phyloP scores from a whole-genome alignment of 2,888 invertebrate species.

The Euspilapteryx auroguttella region DNA sequence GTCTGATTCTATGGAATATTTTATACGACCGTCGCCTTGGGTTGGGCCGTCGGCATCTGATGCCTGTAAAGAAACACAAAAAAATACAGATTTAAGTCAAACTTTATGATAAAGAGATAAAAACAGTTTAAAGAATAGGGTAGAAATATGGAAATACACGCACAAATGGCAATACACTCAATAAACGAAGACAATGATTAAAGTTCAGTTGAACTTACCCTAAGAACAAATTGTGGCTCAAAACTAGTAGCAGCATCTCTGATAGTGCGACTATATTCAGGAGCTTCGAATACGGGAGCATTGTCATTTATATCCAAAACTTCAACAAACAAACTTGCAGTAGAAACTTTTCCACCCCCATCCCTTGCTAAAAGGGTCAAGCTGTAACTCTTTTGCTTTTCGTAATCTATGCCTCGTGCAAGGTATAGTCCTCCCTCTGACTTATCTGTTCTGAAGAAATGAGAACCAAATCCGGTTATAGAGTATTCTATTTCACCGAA shows the following conservation, averaged over 20 bases:
- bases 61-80: conserved; percentile 46
- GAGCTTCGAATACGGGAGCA: conserved; percentile 68
- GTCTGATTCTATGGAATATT: conserved; percentile 67
- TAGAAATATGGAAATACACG: background rate
- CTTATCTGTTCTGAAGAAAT: conserved; percentile 71
- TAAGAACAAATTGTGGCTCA: conserved; percentile 77
- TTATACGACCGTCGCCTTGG: conserved; percentile 70
- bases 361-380: conserved; percentile 80
- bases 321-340: conserved; percentile 71
- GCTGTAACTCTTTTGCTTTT: conserved; percentile 77
- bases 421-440: conserved; percentile 70
- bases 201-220: conserved; percentile 33
- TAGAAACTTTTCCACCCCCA: conserved; percentile 73
- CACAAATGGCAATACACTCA: too few relatives aligned
- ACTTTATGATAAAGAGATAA: background rate
- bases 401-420: conserved; percentile 70
- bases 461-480: conserved; percentile 77
- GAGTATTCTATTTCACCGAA: conserved; percentile 74
- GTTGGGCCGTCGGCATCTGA: conserved; percentile 73
- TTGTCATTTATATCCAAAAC: conserved; percentile 79
- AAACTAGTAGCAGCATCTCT: conserved; percentile 76
- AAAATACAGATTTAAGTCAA: conserved; percentile 1
- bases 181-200: conserved; percentile 2
- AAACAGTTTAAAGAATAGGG: background rate
- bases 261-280: conserved; percentile 74